Evolutionary conservation across 2,888 invertebrate species (phyloP), one percentile per base, ranked within the genome.

Genomic region (Drosophila nigricruria): DNA sequence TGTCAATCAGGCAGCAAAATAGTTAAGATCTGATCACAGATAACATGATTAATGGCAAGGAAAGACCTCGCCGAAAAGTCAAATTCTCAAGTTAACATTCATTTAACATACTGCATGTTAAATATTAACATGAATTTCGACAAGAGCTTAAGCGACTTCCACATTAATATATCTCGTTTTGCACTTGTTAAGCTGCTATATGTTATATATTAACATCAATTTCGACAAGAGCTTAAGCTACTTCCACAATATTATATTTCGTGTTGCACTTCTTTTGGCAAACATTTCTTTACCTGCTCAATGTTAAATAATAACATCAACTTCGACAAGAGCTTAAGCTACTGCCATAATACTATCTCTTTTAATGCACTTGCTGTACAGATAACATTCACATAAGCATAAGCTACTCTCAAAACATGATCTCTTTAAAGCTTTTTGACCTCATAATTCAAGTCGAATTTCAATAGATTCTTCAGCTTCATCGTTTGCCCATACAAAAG

Each of bases 401-500:
- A 18, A 49, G 20, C 20, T 8, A 0, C 49, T 23, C 23, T 23
- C 34, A 8, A 14, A 30, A 32, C 20, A 32, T 50, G 1, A n/a
- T 25, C 25, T 14, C 18, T 18, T 12, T 12, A n/a, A 45, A 16
- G 25, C 56, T 56, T 4, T 38, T 47, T 40, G 40, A 66, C 59
- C 65, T 49, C 50, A 38, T 27, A 38, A 34, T n/a, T 12, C 3
- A 49, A 49, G 32, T 32, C 18, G 16, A 53, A 25, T 36, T 27
- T 64, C 25, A n/a, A 53, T 27, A 53, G 59, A 47, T 58, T 57
- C 20, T 47, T 20, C 27, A 32, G 56, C 12, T 8, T 3, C 20
- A 12, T n/a, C 20, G 32, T 16, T 23, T 30, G 5, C 18, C 18
- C 34, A 9, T n/a, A 12, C 20, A 8, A 23, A 32, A 45, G 10